Percentiles rank a stretch among this genome's conserved stretches.
Evolutionary conservation across 2,113 vertebrate genomes (phyloP).

Genomic region (Sinocyclocheilus rhinocerous): DNA sequence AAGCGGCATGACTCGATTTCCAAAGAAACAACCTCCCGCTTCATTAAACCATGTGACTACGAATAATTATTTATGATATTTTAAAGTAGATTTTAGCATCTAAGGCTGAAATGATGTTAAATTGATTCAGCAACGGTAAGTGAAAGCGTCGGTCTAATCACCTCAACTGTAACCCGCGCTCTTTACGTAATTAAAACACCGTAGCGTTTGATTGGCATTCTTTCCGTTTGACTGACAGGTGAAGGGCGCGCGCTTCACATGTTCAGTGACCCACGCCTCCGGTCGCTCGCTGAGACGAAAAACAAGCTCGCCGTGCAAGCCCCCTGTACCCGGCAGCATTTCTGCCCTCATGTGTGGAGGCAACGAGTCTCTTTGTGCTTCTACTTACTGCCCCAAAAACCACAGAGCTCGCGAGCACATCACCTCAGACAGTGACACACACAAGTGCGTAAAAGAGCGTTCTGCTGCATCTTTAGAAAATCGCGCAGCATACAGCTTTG

Average conservation of each 20-base stretch:
- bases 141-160: slow-evolving; percentile 35
- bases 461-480: neutral
- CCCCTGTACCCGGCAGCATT: slow-evolving; percentile 9
- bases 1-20: slow-evolving; percentile 20
- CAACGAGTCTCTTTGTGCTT: slow-evolving; percentile 16
- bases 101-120: neutral
- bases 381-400: slow-evolving; percentile 3
- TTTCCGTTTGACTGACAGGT: slow-evolving; percentile 68
- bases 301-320: neutral
- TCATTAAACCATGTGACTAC: neutral
- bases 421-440: neutral
- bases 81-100: neutral
- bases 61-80: slow-evolving; percentile 32
- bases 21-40: slow-evolving; percentile 51
- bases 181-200: slow-evolving; percentile 20
- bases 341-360: neutral
- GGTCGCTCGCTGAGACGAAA: slow-evolving; percentile 39
- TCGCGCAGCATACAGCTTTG: neutral
- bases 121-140: neutral
- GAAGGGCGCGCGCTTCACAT: too few relatives aligned
- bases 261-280: slow-evolving; percentile 46
- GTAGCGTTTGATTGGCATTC: slow-evolving; percentile 60
- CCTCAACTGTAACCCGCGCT: slow-evolving; percentile 2
- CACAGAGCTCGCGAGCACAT: neutral
- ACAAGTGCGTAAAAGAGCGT: neutral